Evolutionary conservation across 1,140 invertebrate species (phyloP).

Genomic region (Caenorhabditis remanei): DNA sequence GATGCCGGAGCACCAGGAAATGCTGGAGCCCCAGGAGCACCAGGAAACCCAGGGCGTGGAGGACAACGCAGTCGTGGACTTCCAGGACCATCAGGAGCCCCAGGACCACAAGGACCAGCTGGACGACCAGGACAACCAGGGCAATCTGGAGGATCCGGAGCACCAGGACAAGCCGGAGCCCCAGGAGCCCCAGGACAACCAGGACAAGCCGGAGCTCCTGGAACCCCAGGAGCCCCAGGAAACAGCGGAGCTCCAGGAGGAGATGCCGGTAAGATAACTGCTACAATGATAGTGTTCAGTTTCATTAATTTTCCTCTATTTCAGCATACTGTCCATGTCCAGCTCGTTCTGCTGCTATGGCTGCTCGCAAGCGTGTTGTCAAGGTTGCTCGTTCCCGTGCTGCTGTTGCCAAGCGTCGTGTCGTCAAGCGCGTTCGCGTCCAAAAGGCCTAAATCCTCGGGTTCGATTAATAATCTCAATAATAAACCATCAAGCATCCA

Average conservation of each 20-base stretch:
- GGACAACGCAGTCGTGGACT: conserved; percentile 55
- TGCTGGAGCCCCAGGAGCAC: conserved; percentile 40
- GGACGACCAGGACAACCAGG: conserved; percentile 57
- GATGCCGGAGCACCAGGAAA: conserved; percentile 54
- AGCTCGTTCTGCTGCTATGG: conserved; percentile 35
- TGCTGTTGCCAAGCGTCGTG: conserved; percentile 21
- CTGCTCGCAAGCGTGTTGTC: conserved; percentile 34
- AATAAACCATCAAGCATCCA: conserved; percentile 8
- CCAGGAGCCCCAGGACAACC: conserved; percentile 49
- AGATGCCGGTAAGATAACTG: not conserved
- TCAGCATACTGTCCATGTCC: conserved; percentile 41
- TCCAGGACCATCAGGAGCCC: conserved; percentile 13
- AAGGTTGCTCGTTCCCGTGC: conserved; percentile 41
- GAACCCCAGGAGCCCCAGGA: conserved; percentile 42
- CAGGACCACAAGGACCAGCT: conserved; percentile 38
- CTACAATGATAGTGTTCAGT: not conserved
- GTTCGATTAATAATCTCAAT: not conserved
- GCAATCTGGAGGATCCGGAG: not conserved
- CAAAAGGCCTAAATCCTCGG: not conserved
- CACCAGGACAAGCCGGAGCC: conserved; percentile 25
- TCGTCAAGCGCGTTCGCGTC: conserved; percentile 31
- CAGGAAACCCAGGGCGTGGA: conserved; percentile 53
- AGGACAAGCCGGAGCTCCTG: conserved; percentile 32
- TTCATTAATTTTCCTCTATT: not conserved
- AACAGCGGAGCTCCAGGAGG: conserved; percentile 51